Base-by-base conservation (phyloP, 2,113 vertebrate species). In the Engystomops pustulosus region DNA sequence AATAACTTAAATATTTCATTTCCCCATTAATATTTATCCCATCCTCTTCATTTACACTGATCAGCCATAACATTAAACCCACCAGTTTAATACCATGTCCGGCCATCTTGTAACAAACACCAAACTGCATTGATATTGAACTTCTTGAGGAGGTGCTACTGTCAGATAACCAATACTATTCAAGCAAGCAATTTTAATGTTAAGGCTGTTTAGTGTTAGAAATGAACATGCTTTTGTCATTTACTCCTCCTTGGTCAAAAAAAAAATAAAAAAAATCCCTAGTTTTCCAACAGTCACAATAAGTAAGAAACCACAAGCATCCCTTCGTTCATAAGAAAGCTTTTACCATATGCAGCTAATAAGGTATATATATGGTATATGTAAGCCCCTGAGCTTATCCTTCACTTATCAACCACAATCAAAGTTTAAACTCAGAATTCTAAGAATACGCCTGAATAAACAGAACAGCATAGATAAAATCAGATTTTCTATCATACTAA, bases 281-380 rank as follows among this genome's bases (percentile, higher is more conserved):
- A 47, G 11, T 18, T 17, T 47, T 60, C 20, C 67, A 23, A 32
- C 3, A 69, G 11, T 6, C 11, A 36, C 18, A 34, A 30, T 27
- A 7, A 9, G 49, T 80, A 12, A 32, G 38, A 49, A 68, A 69
- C 44, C 23, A n/a, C 25, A 80, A 18, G 23, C 38, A 45, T 45
- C 23, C 7, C 9, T 32, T 51, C 25, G 45, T 18, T 49, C 17
- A 36, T 69, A n/a, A 36, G 18, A 51, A 27, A 17, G 68, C 49
- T 45, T 6, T 23, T 55, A 41, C 80, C 67, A 72, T 71, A 47
- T 81, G n/a, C 23, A 30, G 49, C 45, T 72, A 44, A 81, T 81
- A 36, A 32, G 44, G 75, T 32, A 25, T 14, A 62, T 53, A 58
- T n/a, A 53, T 32, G 18, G 47, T 53, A 4, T 51, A 41, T 4